Base-by-base conservation (phyloP, 2,888 invertebrate genomes). In the Ormia ochracea region DNA sequence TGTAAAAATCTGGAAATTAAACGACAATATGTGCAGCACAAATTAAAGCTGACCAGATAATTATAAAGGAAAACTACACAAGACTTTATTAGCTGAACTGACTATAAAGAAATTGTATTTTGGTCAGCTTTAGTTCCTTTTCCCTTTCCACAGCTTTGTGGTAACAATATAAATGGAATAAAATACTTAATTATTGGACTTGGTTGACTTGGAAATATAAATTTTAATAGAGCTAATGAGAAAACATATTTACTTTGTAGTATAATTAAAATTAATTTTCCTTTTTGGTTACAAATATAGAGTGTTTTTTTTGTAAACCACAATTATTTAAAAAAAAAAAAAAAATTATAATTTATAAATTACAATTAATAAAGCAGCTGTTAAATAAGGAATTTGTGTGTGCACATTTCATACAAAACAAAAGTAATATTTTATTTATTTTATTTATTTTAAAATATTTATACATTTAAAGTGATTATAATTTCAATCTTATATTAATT, bases 101-200 rank as follows among this genome's bases (percentile, higher is more conserved):
- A 45, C 56, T 52, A 58, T 52, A 50, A 59, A 58, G 66, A 75
- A 23, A 45, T 52, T 19, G 43, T 26, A 54, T 56, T 58, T 45
- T 61, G 17, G 36, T n/a, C 43, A 73, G 3, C 38, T 65, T 50
- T 36, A 14, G n/a, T 48, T 6, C 2, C 9, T 52, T 23, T 26
- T 28, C 4, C 19, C 1, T 56, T 19, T 65, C 36, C 50, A 1
- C 4, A 19, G 6, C 14, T 50, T 76, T 70, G 69, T 56, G 63
- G 56, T 58, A 70, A 28, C 69, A 63, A 56, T 69, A 69, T 28
- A 9, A 68, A 38, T 41, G 70, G 66, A 68, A 41, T 36, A 41
- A 45, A 61, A 69, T 56, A 56, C 33, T 68, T 56, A 66, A 66
- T 26, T 38, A 33, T 58, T 50, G 58, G 23, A 68, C 23, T 45